Percentiles rank a stretch among this genome's conserved stretches.
Evolutionary conservation across 1,140 invertebrate genomes (phyloP).

Genomic region (Amyelois transitella): DNA sequence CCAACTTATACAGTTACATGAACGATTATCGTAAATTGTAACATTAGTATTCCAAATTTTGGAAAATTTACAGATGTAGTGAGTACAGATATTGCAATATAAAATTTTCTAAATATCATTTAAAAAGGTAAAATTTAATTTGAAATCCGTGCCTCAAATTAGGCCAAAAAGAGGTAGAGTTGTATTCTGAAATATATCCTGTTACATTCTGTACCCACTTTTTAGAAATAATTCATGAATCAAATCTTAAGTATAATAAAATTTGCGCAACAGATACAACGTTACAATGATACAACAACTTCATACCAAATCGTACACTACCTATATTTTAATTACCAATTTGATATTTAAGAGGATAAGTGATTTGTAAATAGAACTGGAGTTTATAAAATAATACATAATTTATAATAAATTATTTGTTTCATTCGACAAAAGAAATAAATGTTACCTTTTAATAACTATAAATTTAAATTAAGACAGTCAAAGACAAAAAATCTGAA

Average conservation of each 20-base stretch:
- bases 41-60: slow-evolving; percentile 31
- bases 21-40: slow-evolving; percentile 31
- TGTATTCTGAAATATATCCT: background rate
- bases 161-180: background rate
- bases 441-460: background rate
- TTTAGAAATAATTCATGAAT: background rate
- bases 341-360: slow-evolving; percentile 9
- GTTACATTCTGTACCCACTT: background rate
- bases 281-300: slow-evolving; percentile 14
- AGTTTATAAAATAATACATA: background rate
- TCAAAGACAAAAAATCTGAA: no score
- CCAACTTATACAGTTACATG: slow-evolving; percentile 39
- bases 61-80: slow-evolving; percentile 17
- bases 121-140: background rate
- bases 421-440: background rate
- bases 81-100: slow-evolving; percentile 36
- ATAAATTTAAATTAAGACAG: no score
- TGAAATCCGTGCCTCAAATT: background rate
- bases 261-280: background rate
- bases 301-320: slow-evolving; percentile 10
- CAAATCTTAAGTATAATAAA: background rate
- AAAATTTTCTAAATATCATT: background rate
- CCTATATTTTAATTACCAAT: slow-evolving; percentile 5
- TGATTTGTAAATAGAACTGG: slow-evolving; percentile 14
- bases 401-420: background rate